Percentiles rank a stretch among this genome's conserved stretches.
These are phyloP conservation scores for Protobothrops mucrosquamatus DNA, from an alignment of 2,113 vertebrate genomes.

Conservation along the genomic window DNA sequence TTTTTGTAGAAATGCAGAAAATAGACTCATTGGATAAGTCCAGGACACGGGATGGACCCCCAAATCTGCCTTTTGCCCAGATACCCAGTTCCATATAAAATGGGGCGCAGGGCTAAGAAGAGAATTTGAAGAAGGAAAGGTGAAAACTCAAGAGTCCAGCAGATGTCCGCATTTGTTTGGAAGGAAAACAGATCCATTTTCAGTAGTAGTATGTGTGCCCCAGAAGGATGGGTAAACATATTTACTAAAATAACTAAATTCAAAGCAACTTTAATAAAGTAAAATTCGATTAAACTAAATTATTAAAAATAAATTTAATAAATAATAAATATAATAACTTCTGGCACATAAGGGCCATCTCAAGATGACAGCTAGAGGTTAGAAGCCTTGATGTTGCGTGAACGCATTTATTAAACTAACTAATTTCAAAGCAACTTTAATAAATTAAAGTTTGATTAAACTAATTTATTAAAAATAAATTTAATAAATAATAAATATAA, in stretches of 20 bases:
- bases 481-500: background rate
- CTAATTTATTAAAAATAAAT: background rate
- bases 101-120: background rate
- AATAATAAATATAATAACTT: background rate
- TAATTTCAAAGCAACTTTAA: background rate
- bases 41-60: background rate
- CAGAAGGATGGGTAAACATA: background rate
- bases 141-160: background rate
- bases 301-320: background rate
- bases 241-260: background rate
- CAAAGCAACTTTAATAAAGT: background rate
- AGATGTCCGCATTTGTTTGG: background rate
- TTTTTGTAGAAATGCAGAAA: background rate
- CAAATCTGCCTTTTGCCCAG: background rate
- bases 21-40: background rate
- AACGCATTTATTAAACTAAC: background rate
- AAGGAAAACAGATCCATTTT: background rate
- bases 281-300: background rate
- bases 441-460: background rate
- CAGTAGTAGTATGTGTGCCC: background rate
- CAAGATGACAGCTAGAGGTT: too few relatives aligned
- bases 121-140: background rate
- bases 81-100: background rate
- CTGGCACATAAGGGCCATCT: background rate
- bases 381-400: background rate